Conservation (phyloP, 2,113 vertebrate species). For the Paracyprichromis sp. region DNA sequence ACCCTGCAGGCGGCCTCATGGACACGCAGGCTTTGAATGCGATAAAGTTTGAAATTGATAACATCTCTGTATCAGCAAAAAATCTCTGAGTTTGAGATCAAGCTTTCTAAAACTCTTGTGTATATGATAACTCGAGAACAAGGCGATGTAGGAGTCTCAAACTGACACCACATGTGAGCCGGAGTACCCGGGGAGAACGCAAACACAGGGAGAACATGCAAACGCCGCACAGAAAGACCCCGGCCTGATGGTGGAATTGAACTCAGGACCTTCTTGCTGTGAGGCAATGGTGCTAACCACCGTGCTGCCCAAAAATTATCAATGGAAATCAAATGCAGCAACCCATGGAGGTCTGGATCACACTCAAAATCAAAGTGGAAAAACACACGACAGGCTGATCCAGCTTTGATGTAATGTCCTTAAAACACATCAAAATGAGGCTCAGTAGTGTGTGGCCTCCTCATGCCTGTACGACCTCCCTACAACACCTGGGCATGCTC, state of each 20-base stretch:
- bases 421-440: neutral
- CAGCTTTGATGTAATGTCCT: neutral
- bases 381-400: fast-evolving
- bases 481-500: neutral
- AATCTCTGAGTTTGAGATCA: neutral
- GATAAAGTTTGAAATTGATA: neutral
- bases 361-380: neutral
- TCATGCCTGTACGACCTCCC: neutral
- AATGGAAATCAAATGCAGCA: neutral
- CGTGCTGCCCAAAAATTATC: fast-evolving
- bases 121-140: neutral
- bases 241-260: neutral
- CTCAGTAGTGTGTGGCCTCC: neutral
- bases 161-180: neutral
- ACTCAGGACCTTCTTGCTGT: neutral
- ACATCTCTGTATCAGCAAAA: neutral
- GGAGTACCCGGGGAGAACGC: neutral
- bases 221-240: fast-evolving
- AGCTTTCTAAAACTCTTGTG: neutral
- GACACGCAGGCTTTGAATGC: neutral
- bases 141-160: neutral
- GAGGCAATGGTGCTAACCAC: neutral
- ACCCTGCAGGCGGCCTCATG: fast-evolving
- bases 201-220: neutral
- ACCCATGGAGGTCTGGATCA: neutral